Conservation (phyloP, 2,797 vertebrate genomes). For the Phataginus tricuspis region DNA sequence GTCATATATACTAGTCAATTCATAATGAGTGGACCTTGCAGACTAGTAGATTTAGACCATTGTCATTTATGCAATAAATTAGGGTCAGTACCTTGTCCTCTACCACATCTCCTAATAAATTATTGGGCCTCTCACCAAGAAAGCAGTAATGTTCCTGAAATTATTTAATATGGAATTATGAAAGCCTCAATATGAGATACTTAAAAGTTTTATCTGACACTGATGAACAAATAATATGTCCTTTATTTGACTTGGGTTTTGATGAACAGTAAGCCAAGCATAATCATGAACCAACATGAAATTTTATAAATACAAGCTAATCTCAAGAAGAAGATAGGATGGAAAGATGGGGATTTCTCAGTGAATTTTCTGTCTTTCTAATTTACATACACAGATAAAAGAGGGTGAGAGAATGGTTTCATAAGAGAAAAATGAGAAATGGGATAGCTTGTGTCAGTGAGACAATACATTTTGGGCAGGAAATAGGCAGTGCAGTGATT, state of each 20-base stretch:
- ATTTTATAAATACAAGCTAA: not conserved
- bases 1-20: not conserved
- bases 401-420: slow-evolving; percentile 1
- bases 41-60: not conserved
- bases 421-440: not conserved
- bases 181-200: not conserved
- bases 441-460: not conserved
- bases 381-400: not conserved
- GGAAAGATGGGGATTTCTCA: not conserved
- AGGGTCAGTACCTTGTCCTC: not conserved
- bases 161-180: slow-evolving; percentile 4
- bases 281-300: not conserved
- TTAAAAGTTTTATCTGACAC: slow-evolving; percentile 7
- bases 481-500: not conserved
- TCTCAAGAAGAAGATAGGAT: not conserved
- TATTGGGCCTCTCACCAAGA: not conserved
- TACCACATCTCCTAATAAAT: not conserved
- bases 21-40: not conserved
- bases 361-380: not conserved
- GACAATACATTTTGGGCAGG: not conserved
- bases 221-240: not conserved
- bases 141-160: not conserved
- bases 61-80: not conserved
- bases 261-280: not conserved
- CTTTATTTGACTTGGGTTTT: slow-evolving; percentile 13